Evolutionary conservation across 1,140 invertebrate genomes (phyloP).

Genomic region (Drepana arcuata): DNA sequence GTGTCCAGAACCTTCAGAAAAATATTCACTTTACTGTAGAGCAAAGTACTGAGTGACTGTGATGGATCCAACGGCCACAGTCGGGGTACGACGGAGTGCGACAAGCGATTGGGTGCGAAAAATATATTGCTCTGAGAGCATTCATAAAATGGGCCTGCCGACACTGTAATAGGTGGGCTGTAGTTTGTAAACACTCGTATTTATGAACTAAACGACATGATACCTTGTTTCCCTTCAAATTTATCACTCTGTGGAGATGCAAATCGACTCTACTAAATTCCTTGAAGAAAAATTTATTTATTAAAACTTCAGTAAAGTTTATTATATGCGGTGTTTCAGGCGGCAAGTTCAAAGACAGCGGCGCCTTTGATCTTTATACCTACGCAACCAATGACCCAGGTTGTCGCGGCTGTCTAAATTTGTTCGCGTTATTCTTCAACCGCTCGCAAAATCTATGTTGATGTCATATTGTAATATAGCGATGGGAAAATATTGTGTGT

Average conservation of each 20-base stretch:
- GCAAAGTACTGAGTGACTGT: conserved; percentile 23
- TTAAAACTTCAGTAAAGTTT: conserved; percentile 21
- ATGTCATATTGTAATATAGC: no score
- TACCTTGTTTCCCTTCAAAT: conserved; percentile 7
- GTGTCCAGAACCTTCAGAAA: no score
- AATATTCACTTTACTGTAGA: no score
- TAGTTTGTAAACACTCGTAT: conserved; percentile 20
- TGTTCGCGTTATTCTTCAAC: no score
- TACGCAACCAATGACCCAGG: conserved; percentile 30
- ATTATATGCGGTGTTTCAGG: conserved; percentile 20
- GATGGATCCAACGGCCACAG: conserved; percentile 1
- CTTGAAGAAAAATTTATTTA: conserved; percentile 10
- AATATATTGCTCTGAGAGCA: conserved; percentile 17
- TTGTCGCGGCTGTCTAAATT: conserved; percentile 43
- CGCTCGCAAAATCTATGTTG: no score
- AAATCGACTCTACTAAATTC: no score
- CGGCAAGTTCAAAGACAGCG: conserved; percentile 44
- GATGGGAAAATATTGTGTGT: no score
- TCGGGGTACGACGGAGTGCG: not conserved
- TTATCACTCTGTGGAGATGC: not conserved
- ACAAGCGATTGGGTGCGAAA: conserved; percentile 21
- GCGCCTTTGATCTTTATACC: conserved; percentile 30
- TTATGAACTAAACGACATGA: conserved; percentile 19
- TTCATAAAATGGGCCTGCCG: not conserved
- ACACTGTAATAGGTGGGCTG: conserved; percentile 1